Evolutionary conservation across 2,888 invertebrate genomes (phyloP), one percentile per base, ranked within the genome.

Genomic region (Craniophora ligustri): DNA sequence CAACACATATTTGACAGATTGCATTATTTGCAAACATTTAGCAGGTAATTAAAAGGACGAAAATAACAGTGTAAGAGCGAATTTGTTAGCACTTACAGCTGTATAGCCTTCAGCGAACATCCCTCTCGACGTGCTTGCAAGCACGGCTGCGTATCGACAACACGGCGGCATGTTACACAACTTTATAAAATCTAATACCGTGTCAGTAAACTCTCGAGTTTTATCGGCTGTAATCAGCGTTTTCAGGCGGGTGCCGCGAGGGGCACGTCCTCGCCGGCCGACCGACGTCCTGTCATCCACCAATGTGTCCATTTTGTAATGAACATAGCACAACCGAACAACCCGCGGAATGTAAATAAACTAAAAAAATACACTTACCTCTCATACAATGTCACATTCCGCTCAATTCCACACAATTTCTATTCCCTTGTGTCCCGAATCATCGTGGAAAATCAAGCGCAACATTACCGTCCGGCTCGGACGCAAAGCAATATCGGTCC

Each of bases 321-420:
- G 79, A 81, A 86, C 82, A 84, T 80, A 73, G 76, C 76, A 82
- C 79, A 70, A 79, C 80, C 78, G 77, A 76, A 81, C 83, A 81
- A 77, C 77, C 78, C 76, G 76, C 81, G 77, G 81, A 87, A 92
- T 88, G 91, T 92, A 92, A 92, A 92, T 92, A 92, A 91, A 92
- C 88, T 73, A 78, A 82, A 85, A 81, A 82, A 86, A 66, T 67
- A 45, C 70, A 88, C 92, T 90, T 76, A 93, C 93, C 93, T 93
- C 89, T 91, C 89, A 91, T 92, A 88, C 92, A 89, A 92, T 92
- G 93, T 93, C 93, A 93, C 93, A 93, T 93, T 92, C 93, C 93
- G 92, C 89, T 93, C 89, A 92, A 91, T 91, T 89, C 88, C 88
- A 88, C 86, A 87, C 81, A 84, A 89, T 79, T 86, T 86, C 87